Evolutionary conservation across 2,113 vertebrate species (phyloP).

Genomic region (Hippocampus comes): DNA sequence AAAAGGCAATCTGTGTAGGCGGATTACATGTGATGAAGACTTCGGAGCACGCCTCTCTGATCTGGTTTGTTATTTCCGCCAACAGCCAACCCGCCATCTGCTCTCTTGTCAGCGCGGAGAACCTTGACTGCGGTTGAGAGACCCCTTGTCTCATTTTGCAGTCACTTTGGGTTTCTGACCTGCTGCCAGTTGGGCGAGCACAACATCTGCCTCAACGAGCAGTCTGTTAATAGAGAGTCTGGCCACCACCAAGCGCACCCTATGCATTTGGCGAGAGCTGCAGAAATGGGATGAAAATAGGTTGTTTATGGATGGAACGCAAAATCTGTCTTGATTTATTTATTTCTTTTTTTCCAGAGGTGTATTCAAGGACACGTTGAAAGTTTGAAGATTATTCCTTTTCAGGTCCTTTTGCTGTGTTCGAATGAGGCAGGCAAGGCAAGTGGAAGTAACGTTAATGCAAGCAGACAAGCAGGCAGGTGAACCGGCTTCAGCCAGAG

Average conservation of each 20-base stretch:
- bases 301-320: neutral
- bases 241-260: conserved; percentile 16
- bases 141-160: conserved; percentile 61
- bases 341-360: neutral
- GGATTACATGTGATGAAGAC: conserved; percentile 28
- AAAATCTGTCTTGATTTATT: neutral
- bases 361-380: neutral
- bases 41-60: conserved; percentile 34
- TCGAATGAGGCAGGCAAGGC: conserved; percentile 30
- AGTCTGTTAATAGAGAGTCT: conserved; percentile 25
- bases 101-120: conserved; percentile 55
- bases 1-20: conserved; percentile 38
- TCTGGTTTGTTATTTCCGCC: conserved; percentile 55
- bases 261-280: neutral
- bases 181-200: conserved; percentile 45
- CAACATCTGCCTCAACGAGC: conserved; percentile 57
- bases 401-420: neutral
- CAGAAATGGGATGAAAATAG: neutral
- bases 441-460: conserved; percentile 22
- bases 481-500: conserved; percentile 29
- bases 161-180: conserved; percentile 54
- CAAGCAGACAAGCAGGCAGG: conserved; percentile 36
- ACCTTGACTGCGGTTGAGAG: conserved; percentile 58
- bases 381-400: neutral
- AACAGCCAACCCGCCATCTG: conserved; percentile 55